Conservation (phyloP, 2,113 vertebrate genomes). For the Dromas ardeola region DNA sequence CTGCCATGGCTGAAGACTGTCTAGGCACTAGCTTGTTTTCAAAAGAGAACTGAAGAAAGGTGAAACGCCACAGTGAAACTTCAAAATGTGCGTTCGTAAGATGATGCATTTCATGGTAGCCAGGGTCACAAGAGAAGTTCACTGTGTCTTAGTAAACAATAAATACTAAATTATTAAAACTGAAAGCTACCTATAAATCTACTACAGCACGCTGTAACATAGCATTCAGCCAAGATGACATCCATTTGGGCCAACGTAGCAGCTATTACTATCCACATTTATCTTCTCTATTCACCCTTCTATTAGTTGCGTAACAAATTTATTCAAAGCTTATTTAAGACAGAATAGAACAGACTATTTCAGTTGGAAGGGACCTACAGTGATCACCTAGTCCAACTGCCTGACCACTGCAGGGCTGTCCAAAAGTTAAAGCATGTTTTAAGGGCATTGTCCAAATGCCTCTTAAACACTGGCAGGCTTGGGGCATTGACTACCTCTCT, state of each 20-base stretch:
- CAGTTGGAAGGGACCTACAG: not conserved
- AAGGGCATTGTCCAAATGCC: not conserved
- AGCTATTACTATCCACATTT: not conserved
- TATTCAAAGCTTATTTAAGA: not conserved
- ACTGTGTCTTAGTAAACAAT: not conserved
- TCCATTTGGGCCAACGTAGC: not conserved
- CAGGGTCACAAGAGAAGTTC: not conserved
- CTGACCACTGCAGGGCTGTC: not conserved
- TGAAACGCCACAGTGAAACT: not conserved
- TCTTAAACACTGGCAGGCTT: not conserved
- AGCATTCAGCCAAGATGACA: not conserved
- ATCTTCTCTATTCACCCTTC: not conserved
- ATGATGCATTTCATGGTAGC: not conserved
- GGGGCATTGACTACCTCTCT: not conserved
- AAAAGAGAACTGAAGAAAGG: not conserved
- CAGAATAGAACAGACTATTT: not conserved
- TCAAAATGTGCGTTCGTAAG: not conserved
- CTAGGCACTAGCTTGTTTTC: not conserved
- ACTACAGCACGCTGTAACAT: not conserved
- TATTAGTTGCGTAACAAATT: not conserved
- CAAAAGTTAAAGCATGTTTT: not conserved
- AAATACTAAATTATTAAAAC: conserved; percentile 28
- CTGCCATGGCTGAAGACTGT: not conserved
- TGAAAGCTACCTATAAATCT: not conserved
- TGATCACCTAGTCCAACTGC: not conserved